phyloP scores from a whole-genome alignment of 2,888 invertebrate species.

The Caenorhabditis uteleia region DNA sequence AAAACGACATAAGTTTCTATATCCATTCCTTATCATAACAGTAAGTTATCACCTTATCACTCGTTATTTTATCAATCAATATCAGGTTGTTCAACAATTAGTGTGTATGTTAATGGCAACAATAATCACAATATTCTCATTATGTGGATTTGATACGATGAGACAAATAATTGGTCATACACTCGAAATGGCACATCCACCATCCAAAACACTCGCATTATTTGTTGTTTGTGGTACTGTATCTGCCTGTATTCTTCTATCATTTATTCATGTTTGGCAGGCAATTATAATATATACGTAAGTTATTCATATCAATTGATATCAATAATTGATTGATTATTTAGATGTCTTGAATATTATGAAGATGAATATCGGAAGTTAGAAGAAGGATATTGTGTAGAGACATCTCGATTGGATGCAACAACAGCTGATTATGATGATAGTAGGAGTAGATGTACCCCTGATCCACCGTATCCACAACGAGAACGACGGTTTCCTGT shows the following conservation, averaged over 20 bases:
- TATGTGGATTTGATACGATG: slow-evolving; percentile 60
- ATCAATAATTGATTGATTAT: too few relatives aligned
- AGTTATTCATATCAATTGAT: slow-evolving; percentile 2
- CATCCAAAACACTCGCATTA: slow-evolving; percentile 30
- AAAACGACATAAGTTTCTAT: slow-evolving; percentile 63
- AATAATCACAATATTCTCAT: slow-evolving; percentile 56
- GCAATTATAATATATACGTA: slow-evolving; percentile 61
- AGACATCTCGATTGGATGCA: slow-evolving; percentile 28
- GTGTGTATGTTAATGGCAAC: slow-evolving; percentile 63
- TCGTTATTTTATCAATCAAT: not conserved
- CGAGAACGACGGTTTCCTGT: slow-evolving; percentile 26
- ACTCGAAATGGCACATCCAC: slow-evolving; percentile 41
- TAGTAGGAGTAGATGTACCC: slow-evolving; percentile 20
- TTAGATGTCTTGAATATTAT: slow-evolving; percentile 52
- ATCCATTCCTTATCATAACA: slow-evolving; percentile 65
- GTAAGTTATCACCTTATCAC: slow-evolving; percentile 25
- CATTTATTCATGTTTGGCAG: slow-evolving; percentile 62
- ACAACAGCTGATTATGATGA: slow-evolving; percentile 22
- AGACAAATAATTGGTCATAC: slow-evolving; percentile 57
- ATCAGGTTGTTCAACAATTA: slow-evolving; percentile 60
- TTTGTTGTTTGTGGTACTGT: slow-evolving; percentile 55
- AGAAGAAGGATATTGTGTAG: slow-evolving; percentile 34
- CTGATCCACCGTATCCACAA: slow-evolving; percentile 13
- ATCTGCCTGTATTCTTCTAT: slow-evolving; percentile 54
- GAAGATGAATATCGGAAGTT: slow-evolving; percentile 44